Conservation (phyloP, 2,797 vertebrate species). For the Pangasius mekongensis region DNA sequence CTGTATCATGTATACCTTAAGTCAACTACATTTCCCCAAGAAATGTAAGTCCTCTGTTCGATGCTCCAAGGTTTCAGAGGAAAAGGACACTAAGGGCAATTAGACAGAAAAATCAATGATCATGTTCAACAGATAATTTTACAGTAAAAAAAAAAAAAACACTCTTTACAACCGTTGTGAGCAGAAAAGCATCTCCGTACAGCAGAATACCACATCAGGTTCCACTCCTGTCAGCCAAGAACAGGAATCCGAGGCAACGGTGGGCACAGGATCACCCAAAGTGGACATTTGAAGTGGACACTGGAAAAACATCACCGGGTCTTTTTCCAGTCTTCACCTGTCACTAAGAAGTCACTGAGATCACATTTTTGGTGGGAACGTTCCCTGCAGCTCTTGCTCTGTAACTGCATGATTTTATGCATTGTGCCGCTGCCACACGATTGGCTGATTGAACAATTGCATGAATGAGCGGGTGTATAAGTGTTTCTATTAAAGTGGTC, state of each 20-base stretch:
- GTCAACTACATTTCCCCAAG: constrained; percentile 82
- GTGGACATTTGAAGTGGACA: no score
- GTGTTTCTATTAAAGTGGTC: constrained; percentile 9
- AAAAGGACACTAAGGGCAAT: not conserved
- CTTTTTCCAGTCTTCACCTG: no score
- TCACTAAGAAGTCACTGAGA: no score
- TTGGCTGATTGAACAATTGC: not conserved
- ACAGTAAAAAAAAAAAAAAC: not conserved
- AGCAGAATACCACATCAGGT: not conserved
- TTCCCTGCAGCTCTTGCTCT: not conserved
- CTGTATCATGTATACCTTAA: constrained; percentile 77
- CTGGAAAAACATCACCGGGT: not conserved
- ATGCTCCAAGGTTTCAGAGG: not conserved
- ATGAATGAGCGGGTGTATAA: not conserved
- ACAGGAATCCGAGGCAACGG: not conserved
- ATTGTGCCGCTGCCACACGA: not conserved
- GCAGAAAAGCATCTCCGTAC: not conserved
- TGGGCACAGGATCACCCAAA: not conserved
- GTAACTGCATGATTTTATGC: not conserved
- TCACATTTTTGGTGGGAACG: not conserved
- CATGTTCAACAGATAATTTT: not conserved
- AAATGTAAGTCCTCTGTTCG: constrained; percentile 47
- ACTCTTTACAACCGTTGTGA: not conserved
- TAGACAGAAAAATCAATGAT: not conserved
- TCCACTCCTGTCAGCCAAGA: not conserved